Evolutionary conservation across 2,888 invertebrate species (phyloP).

Genomic region (Drosophila mimetica): DNA sequence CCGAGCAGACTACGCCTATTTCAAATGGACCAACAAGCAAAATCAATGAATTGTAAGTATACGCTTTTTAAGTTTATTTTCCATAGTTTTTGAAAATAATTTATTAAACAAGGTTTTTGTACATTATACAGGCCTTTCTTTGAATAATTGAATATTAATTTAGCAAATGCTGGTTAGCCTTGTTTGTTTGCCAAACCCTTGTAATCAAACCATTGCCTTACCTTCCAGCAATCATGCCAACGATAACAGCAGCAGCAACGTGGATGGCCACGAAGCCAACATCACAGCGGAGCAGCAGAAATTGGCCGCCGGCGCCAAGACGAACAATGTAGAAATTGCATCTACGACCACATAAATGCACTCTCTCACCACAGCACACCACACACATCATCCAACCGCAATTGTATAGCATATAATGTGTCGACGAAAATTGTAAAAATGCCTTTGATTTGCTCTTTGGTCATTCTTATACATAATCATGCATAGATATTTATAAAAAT

Average conservation of each 20-base stretch:
- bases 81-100: too few species aligned
- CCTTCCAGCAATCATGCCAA: slow-evolving; percentile 61
- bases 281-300: slow-evolving; percentile 53
- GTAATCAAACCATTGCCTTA: background rate
- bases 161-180: too few species aligned
- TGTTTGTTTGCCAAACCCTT: background rate
- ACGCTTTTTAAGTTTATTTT: background rate
- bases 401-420: slow-evolving; percentile 33
- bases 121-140: too few species aligned
- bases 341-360: slow-evolving; percentile 62
- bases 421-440: slow-evolving; percentile 55
- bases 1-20: slow-evolving; percentile 41
- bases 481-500: slow-evolving; percentile 66
- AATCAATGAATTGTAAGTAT: slow-evolving; percentile 69
- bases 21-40: slow-evolving; percentile 73
- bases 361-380: slow-evolving; percentile 28
- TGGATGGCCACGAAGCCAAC: slow-evolving; percentile 40
- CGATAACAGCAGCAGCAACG: slow-evolving; percentile 60
- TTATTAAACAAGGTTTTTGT: too few species aligned
- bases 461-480: slow-evolving; percentile 60
- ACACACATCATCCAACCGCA: slow-evolving; percentile 24
- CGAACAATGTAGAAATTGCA: slow-evolving; percentile 63
- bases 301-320: slow-evolving; percentile 37
- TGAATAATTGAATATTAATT: too few species aligned
- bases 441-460: slow-evolving; percentile 72